phyloP scores from a whole-genome alignment of 2,888 invertebrate genomes.

The Sympetrum striolatum region DNA sequence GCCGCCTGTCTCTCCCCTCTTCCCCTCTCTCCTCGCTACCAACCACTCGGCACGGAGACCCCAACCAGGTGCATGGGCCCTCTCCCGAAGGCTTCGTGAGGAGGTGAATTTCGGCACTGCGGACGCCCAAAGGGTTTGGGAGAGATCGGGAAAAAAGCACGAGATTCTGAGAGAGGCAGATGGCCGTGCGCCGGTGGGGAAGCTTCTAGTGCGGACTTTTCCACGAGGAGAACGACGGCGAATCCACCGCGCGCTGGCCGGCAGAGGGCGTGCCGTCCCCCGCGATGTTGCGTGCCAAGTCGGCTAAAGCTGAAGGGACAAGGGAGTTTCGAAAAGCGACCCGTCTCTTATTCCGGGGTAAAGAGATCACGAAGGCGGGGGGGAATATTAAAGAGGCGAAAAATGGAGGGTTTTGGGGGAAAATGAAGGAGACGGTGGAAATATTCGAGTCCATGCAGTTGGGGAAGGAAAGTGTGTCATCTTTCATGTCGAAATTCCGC shows the following conservation, averaged over 20 bases:
- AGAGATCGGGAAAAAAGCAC: not conserved
- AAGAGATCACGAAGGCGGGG: not conserved
- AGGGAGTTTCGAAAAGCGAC: not conserved
- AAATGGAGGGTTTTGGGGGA: not conserved
- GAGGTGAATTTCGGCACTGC: not conserved
- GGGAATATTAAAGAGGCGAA: slow-evolving; percentile 10
- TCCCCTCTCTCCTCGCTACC: not conserved
- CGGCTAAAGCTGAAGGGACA: not conserved
- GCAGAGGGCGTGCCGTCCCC: slow-evolving; percentile 1
- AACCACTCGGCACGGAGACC: not conserved
- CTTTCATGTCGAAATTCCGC: too few species aligned
- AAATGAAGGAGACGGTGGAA: not conserved
- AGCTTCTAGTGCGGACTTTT: not conserved
- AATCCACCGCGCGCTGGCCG: not conserved
- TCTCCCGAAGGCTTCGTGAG: not conserved
- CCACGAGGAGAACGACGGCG: not conserved
- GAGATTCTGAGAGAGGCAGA: not conserved
- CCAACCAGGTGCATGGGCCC: slow-evolving; percentile 14
- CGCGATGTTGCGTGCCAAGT: not conserved
- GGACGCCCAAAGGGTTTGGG: not conserved
- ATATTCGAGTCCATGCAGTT: too few species aligned
- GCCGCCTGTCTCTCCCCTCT: not conserved
- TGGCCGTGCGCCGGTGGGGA: not conserved
- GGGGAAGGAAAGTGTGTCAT: too few species aligned
- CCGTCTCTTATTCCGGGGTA: not conserved